Base-by-base conservation (phyloP, 2,797 vertebrate species). In the Australoheros facetus region DNA sequence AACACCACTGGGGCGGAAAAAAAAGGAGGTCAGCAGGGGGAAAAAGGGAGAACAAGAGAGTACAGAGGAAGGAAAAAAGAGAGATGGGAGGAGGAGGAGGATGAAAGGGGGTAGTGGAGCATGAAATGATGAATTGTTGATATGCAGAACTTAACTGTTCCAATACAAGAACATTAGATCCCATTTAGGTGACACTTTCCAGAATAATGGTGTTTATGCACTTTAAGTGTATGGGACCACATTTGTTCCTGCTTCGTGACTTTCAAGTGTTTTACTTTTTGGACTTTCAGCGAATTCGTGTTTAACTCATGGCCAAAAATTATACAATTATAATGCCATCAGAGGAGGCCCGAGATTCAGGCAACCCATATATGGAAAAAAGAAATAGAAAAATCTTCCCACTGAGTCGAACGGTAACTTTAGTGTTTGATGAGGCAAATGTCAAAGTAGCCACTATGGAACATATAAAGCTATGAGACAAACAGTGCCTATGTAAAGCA, bases 1-100 rank as follows among this genome's bases (percentile, higher is more conserved):
- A 99, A 91, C 79, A 99, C 98, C 98, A 99, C 98, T 99, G 37
- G 53, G 32, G 48, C 11, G 23, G 37, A 11, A 7, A 23, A 53
- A 3, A 34, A 34, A n/a, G 26, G 53, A n/a, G 19, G 19, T 17
- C 14, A 58, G 19, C 16, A 14, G 39, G 9, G 11, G 11, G 11
- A 21, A 57, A 58, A 32, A 72, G 13, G 17, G 11, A 81, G 54
- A 60, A 17, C 71, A 77, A 59, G 69, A 58, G 72, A 78, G 56
- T 62, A 28, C 39, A 48, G 2, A 10, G 39, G 39, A 48, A 66
- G 39, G 16, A 66, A 66, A 48, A 10, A 10, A 28, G 62, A 42
- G 16, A 26, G 62, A 48, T 23, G 42, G 23, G 39, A 42, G 16
- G 13, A 17, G 16, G 13, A 17, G 39, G 39, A 70, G 16, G 51